A percentile compares a stretch with the other conserved stretches of the same genome.
Evolutionary conservation across 2,113 vertebrate species (phyloP).

Genomic region (Suncus etruscus): DNA sequence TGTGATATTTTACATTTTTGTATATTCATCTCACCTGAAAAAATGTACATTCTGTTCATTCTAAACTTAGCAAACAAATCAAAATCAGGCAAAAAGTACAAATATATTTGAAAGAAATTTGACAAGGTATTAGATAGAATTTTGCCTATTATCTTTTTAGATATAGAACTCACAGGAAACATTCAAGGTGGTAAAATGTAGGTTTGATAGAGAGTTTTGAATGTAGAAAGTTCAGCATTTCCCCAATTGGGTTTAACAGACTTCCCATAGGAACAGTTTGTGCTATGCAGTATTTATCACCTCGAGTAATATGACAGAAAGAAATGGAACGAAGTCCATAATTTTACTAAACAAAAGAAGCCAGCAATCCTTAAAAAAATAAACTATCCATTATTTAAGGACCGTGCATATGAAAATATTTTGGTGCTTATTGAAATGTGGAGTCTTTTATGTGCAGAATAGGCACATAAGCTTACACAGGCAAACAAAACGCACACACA

Average conservation of each 20-base stretch:
- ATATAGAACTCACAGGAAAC: conserved; percentile 66
- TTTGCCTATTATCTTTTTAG: conserved; percentile 58
- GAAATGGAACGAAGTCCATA: conserved; percentile 72
- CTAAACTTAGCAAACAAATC: conserved; percentile 54
- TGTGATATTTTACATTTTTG: conserved; percentile 62
- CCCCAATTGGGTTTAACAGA: conserved; percentile 69
- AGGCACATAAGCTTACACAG: background rate
- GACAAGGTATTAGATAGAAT: conserved; percentile 22
- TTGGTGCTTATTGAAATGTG: conserved; percentile 58
- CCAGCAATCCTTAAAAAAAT: conserved; percentile 59
- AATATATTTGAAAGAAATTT: conserved; percentile 27
- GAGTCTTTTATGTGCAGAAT: conserved; percentile 16
- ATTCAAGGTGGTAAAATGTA: background rate
- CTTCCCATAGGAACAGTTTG: conserved; percentile 68
- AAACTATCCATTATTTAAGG: conserved; percentile 67
- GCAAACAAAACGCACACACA: background rate
- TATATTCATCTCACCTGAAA: background rate
- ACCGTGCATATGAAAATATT: conserved; percentile 58
- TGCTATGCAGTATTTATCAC: conserved; percentile 74
- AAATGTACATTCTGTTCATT: conserved; percentile 54
- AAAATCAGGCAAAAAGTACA: conserved; percentile 59
- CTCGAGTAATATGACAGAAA: conserved; percentile 76
- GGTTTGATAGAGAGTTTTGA: conserved; percentile 70
- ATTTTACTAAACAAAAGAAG: conserved; percentile 78
- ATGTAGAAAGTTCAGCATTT: conserved; percentile 78